Conservation (phyloP, 2,113 vertebrate genomes). For the Paramisgurnus dabryanus region DNA sequence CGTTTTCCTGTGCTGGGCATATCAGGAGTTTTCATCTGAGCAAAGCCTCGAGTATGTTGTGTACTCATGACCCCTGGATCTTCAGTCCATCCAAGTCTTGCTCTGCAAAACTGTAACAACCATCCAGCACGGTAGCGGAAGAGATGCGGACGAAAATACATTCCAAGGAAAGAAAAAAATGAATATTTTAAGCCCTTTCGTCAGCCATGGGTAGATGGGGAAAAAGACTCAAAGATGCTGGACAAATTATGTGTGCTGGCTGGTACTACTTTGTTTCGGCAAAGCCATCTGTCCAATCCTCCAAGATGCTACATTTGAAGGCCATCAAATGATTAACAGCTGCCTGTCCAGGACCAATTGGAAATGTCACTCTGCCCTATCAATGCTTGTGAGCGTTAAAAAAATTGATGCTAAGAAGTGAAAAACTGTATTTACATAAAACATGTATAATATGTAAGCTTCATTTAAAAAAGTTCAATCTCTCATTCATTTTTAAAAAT, state of each 20-base stretch:
- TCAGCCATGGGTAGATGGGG: constrained; percentile 13
- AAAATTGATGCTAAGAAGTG: neutral
- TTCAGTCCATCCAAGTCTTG: constrained; percentile 1
- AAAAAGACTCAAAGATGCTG: constrained; percentile 10
- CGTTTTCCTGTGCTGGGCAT: constrained; percentile 46
- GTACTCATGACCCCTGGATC: constrained; percentile 14
- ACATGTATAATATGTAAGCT: too few species aligned
- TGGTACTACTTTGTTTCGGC: constrained; percentile 24
- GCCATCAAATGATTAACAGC: constrained; percentile 35
- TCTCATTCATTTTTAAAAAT: neutral
- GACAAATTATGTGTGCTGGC: constrained; percentile 1
- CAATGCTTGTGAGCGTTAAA: neutral
- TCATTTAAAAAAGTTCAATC: too few species aligned
- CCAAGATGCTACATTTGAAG: constrained; percentile 25
- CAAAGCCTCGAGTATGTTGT: neutral
- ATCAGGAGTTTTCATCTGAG: constrained; percentile 47
- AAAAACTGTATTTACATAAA: neutral
- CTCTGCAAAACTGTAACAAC: neutral
- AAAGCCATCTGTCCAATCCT: constrained; percentile 26
- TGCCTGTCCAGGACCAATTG: constrained; percentile 20
- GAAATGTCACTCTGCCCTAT: neutral
- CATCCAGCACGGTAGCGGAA: neutral
- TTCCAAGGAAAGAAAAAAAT: neutral
- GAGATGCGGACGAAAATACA: neutral
- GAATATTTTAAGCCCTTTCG: constrained; percentile 9